Base-by-base conservation (phyloP, 2,888 invertebrate species). In the Ichneumon xanthorius region DNA sequence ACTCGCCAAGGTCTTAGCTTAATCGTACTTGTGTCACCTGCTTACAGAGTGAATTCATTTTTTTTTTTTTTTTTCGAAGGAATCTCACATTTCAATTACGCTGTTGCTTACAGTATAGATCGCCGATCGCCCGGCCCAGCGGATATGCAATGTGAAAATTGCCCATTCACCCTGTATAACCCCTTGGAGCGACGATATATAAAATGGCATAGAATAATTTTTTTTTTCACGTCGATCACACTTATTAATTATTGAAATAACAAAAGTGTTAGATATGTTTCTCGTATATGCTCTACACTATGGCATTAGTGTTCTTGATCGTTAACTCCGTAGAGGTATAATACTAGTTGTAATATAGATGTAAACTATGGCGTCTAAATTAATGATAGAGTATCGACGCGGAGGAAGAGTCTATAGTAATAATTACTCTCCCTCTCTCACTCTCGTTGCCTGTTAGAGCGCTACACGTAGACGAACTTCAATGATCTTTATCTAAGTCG, bases 261-360 rank as follows among this genome's bases (percentile, higher is more conserved):
- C 77, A 86, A 82, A 85, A 78, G 77, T 78, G 75, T 83, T 75
- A 80, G 76, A 82, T 85, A 73, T 86, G 82, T 85, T 50, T 81
- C 68, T 75, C 76, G 68, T 72, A 63, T 50, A 63, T 77, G 80
- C 67, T 33, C 77, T 82, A 85, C 50, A 65, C 7, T 76, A 71
- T 77, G 75, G 79, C 73, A 72, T 72, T 65, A 65, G 65, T 58
- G 37, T 30, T 14, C 37, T 37, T 55, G 58, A 76, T 68, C 63
- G n/a, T 40, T 75, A 22, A 68, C 16, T 58, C n/a, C 70, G n/a
- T 58, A 30, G 19, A 37, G 40, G 45, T n/a, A 48, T 48, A 48
- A 4, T 30, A 70, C 68, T 45, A 78, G 53, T 48, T 63, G 48
- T 78, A 67, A 14, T 63, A 11, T 33, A 68, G 68, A 26, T 71